These are phyloP conservation scores for Liasis olivaceus DNA, from an alignment of 2,797 vertebrate genomes.

Conservation along the genomic window DNA sequence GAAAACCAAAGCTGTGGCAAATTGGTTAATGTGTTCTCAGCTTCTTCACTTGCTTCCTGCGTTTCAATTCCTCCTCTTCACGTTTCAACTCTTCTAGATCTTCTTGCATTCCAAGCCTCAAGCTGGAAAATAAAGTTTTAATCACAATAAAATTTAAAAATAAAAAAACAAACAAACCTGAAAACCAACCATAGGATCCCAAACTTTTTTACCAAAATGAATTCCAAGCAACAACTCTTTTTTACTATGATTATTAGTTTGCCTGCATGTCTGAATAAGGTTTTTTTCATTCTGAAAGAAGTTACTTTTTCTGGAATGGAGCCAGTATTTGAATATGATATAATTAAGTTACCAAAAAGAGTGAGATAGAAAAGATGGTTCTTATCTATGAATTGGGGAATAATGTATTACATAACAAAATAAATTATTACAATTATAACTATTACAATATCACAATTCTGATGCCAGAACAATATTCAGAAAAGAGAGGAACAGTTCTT, in stretches of 20 bases:
- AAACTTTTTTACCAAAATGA: background rate
- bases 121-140: constrained; percentile 70
- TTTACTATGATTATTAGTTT: no score
- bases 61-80: constrained; percentile 85
- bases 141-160: background rate
- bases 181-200: background rate
- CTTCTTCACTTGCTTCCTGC: constrained; percentile 72
- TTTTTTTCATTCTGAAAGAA: background rate
- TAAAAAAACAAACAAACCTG: background rate
- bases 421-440: no score
- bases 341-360: background rate
- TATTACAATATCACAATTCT: background rate
- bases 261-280: background rate
- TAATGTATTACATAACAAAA: background rate
- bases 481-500: background rate
- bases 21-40: constrained; percentile 72
- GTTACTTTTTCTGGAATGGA: background rate
- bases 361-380: background rate
- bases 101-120: constrained; percentile 88
- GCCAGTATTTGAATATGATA: background rate
- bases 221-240: background rate
- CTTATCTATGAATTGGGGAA: background rate
- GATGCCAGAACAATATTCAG: background rate
- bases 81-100: constrained; percentile 87
- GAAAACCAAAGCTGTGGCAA: constrained; percentile 56